A percentile compares a stretch with the other conserved stretches of the same genome.
These are phyloP conservation scores for Stomatorhinus walkeri DNA, from an alignment of 2,797 vertebrate species.

Conservation along the genomic window DNA sequence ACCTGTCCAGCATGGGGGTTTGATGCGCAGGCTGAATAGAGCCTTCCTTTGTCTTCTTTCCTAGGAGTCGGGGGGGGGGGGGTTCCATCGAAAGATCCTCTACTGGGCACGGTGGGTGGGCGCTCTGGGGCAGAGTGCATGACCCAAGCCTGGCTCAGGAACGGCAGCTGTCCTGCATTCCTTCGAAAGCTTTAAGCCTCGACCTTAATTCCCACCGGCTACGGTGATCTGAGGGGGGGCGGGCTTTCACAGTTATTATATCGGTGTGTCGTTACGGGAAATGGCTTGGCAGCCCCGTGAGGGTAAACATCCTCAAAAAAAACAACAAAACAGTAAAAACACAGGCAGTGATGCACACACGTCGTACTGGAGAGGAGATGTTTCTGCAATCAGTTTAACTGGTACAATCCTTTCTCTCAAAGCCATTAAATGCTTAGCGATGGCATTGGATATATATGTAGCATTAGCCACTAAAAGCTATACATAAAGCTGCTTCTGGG, in stretches of 20 bases:
- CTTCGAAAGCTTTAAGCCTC: constrained; percentile 27
- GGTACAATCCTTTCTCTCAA: not conserved
- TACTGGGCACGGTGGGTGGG: not conserved
- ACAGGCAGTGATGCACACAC: not conserved
- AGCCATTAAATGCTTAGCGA: not conserved
- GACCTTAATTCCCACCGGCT: constrained; percentile 39
- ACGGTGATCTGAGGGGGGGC: constrained; percentile 19
- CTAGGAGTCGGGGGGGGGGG: not conserved
- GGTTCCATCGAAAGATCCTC: not conserved
- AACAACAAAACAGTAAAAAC: not conserved
- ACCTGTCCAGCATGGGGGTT: not conserved
- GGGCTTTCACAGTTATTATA: not conserved
- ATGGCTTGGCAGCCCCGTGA: not conserved
- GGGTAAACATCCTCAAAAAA: not conserved
- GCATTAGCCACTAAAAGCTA: not conserved
- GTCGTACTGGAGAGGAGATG: not conserved
- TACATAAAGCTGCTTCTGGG: not conserved
- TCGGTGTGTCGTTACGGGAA: not conserved
- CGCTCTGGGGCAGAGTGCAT: not conserved
- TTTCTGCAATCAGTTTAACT: not conserved
- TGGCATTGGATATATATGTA: not conserved
- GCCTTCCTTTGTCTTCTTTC: not conserved
- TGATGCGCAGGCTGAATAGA: not conserved
- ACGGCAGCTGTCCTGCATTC: constrained; percentile 32
- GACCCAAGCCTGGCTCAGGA: not conserved